phyloP scores from a whole-genome alignment of 2,888 invertebrate genomes.

The Agrotis ipsilon region DNA sequence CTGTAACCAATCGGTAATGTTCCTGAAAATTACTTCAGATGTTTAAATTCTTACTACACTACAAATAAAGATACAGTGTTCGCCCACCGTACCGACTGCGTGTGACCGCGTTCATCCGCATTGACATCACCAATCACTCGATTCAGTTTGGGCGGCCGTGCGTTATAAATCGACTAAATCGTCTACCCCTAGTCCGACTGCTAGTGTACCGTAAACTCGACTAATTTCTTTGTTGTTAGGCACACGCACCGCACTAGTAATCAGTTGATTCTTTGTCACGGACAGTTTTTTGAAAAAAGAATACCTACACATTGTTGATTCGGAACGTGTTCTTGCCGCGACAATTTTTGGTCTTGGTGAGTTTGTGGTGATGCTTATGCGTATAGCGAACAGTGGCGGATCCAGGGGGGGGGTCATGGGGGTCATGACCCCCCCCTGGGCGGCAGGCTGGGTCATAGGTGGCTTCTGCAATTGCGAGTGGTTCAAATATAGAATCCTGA shows the following conservation, averaged over 20 bases:
- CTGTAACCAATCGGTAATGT: not conserved
- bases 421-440: too few relatives aligned
- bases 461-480: too few relatives aligned
- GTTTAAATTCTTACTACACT: constrained; percentile 25
- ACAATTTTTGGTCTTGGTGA: not conserved
- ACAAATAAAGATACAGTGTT: constrained; percentile 38
- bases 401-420: too few relatives aligned
- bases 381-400: too few relatives aligned
- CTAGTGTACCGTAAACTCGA: constrained; percentile 66
- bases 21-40: constrained; percentile 17
- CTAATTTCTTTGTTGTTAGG: constrained; percentile 70
- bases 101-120: constrained; percentile 65
- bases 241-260: constrained; percentile 62
- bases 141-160: constrained; percentile 88
- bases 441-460: too few relatives aligned
- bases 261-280: constrained; percentile 51
- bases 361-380: not conserved
- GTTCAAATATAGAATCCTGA: too few relatives aligned
- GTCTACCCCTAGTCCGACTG: constrained; percentile 59
- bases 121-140: constrained; percentile 78
- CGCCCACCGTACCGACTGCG: constrained; percentile 53
- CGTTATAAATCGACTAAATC: constrained; percentile 70
- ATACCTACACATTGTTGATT: constrained; percentile 24
- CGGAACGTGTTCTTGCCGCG: not conserved
- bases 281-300: constrained; percentile 35